These are phyloP conservation scores for Platyrinchus mystaceus DNA, from an alignment of 2,797 vertebrate species.

Conservation along the genomic window DNA sequence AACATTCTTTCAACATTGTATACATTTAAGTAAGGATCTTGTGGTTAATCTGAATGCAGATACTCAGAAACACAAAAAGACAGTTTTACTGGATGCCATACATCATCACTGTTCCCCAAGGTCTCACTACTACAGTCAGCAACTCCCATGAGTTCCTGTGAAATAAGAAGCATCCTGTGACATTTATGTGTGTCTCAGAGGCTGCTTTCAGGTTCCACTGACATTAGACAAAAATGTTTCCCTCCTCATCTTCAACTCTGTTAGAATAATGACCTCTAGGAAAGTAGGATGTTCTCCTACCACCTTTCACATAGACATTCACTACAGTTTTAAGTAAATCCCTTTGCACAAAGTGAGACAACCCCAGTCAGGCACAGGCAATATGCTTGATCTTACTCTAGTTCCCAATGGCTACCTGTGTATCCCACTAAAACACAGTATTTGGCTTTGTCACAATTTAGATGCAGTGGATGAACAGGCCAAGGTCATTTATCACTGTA, in stretches of 20 bases:
- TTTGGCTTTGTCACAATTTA: not conserved
- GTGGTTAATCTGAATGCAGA: not conserved
- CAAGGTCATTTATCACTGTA: not conserved
- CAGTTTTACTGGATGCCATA: not conserved
- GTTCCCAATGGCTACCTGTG: not conserved
- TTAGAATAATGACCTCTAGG: not conserved
- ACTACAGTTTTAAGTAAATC: not conserved
- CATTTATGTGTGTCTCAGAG: not conserved
- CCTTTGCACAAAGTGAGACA: rapidly evolving
- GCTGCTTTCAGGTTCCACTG: not conserved
- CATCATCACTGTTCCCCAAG: not conserved
- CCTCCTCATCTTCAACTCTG: not conserved
- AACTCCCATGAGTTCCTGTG: not conserved
- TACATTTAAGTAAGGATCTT: not conserved
- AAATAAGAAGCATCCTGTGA: not conserved
- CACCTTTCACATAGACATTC: not conserved
- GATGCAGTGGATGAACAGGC: not conserved
- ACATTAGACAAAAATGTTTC: not conserved
- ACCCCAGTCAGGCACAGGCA: not conserved
- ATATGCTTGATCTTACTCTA: not conserved
- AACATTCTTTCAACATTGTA: not conserved
- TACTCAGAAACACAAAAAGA: not conserved
- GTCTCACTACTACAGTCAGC: not conserved
- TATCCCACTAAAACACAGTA: not conserved
- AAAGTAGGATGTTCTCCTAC: not conserved